These are phyloP conservation scores for Theonella swinhoei DNA, from an alignment of 37 sponge, comb jelly and placozoan genomes.

Conservation along the genomic window DNA sequence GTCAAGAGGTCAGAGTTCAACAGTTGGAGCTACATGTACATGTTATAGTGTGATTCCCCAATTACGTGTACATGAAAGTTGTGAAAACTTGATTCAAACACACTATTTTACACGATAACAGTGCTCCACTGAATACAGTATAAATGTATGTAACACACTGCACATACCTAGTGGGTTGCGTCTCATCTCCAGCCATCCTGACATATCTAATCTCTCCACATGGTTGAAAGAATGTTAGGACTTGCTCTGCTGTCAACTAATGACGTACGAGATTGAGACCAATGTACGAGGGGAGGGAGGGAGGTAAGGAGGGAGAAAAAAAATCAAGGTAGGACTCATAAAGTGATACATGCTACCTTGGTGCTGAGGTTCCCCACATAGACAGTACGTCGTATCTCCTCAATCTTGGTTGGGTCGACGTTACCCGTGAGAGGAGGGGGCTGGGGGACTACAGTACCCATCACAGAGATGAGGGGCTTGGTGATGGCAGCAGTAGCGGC, in stretches of 20 bases:
- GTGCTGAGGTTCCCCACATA: slow-evolving; percentile 90
- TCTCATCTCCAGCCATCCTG: slow-evolving; percentile 95
- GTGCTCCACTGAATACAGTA: neutral
- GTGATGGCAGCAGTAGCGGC: neutral
- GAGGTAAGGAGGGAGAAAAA: neutral
- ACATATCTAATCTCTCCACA: slow-evolving; percentile 98
- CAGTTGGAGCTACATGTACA: no score
- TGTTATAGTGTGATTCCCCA: no score
- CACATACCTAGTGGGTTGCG: slow-evolving; percentile 92
- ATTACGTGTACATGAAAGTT: no score
- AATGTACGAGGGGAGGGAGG: neutral
- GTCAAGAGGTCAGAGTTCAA: no score
- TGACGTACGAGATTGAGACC: neutral
- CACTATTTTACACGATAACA: no score
- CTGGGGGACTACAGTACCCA: slow-evolving; percentile 71
- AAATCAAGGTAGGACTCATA: neutral
- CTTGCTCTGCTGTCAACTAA: slow-evolving; percentile 93
- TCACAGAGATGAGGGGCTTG: slow-evolving; percentile 48
- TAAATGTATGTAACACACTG: neutral
- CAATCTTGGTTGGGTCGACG: slow-evolving; percentile 88
- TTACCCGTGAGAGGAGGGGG: slow-evolving; percentile 84
- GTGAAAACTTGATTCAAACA: no score
- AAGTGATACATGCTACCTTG: no score
- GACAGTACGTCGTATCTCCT: slow-evolving; percentile 92
- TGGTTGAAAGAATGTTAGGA: slow-evolving; percentile 90